These are phyloP conservation scores for Tribolium castaneum DNA, from an alignment of 1,140 invertebrate genomes.

Conservation along the genomic window DNA sequence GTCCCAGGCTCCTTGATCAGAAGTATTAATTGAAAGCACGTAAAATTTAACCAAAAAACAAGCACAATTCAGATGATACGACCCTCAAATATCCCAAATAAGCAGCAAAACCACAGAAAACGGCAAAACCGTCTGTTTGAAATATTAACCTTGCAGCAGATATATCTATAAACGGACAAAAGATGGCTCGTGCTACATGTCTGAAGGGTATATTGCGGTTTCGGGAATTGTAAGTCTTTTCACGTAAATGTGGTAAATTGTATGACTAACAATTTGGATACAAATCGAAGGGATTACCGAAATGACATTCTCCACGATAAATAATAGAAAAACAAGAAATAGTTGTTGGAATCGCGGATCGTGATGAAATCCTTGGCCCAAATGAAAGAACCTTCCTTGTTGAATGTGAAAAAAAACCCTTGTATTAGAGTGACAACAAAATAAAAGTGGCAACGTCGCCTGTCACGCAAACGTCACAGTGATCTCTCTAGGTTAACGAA, in stretches of 20 bases:
- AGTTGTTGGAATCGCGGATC: not conserved
- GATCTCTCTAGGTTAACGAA: constrained; percentile 27
- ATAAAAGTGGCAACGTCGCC: constrained; percentile 15
- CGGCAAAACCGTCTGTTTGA: no score
- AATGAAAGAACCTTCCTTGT: constrained; percentile 4
- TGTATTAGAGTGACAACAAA: constrained; percentile 1
- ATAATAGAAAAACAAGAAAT: not conserved
- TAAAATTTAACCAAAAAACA: no score
- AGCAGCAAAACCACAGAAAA: not conserved
- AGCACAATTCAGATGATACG: no score
- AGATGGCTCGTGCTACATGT: not conserved
- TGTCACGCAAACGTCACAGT: constrained; percentile 24
- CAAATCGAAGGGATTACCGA: not conserved
- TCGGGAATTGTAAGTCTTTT: not conserved
- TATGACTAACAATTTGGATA: not conserved
- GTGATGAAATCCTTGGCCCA: constrained; percentile 29
- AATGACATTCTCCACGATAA: not conserved
- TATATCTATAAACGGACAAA: not conserved
- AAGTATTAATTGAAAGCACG: no score
- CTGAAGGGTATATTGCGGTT: not conserved
- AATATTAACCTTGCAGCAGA: not conserved
- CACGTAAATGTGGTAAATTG: not conserved
- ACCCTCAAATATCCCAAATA: not conserved
- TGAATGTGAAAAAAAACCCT: not conserved
- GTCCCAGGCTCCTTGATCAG: no score